Base-by-base conservation (phyloP, 2,113 vertebrate genomes). In the Scolopax mira region DNA sequence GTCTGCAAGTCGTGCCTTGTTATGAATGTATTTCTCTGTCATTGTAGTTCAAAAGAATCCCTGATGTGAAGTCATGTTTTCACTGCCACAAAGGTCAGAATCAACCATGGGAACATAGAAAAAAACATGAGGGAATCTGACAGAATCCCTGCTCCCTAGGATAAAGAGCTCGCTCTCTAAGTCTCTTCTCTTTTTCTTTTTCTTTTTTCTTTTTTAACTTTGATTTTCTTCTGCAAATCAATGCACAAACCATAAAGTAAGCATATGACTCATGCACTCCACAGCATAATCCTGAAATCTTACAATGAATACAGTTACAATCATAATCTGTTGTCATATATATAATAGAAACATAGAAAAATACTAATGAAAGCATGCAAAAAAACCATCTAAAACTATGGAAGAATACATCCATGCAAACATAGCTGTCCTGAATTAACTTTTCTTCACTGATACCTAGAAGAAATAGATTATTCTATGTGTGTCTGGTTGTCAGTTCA, bases 291-390 rank as follows among this genome's bases (percentile, higher is more conserved):
- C 57, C 18, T 79, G 17, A 7, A 35, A 37, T 88, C 18, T 77
- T 90, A 80, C 78, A 13, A 78, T 83, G 19, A 91, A 72, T 69
- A 82, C 11, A 69, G n/a, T 73, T 90, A 83, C 37, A 92, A 60
- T 90, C 51, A 83, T 70, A 73, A 88, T 51, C 72, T 86, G 66
- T 85, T 93, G 44, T 81, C 18, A 64, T 70, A 35, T 39, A 73
- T 78, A 74, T 83, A 94, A 88, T 46, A 33, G 30, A 94, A 96
- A 93, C 25, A 52, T 30, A 46, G 37, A 88, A 66, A 91, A 90
- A 58, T 54, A 85, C n/a, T 80, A 91, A 82, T 39, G 41, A 66
- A 82, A 78, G 11, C 28, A 74, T 49, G 2, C 1, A 54, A 91
- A 82, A 73, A 73, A 57, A 30, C 23, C 25, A 70, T 66, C 90